Percentiles rank a stretch among this genome's conserved stretches.
Conservation (phyloP, 2,797 vertebrate species). For the Callimico goeldii region DNA sequence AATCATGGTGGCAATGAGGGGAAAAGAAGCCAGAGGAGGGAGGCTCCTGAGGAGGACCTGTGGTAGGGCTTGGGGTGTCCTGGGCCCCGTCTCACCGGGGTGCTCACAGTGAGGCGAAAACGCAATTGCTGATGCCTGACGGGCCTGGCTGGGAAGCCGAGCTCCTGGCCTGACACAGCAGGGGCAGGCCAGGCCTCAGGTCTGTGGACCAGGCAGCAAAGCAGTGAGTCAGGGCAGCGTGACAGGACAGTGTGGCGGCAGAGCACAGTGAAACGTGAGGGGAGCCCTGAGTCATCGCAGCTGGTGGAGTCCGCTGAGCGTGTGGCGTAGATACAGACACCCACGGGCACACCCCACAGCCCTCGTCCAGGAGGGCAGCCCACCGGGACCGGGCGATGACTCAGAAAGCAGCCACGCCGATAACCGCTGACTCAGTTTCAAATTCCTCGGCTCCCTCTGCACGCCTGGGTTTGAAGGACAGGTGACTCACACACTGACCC, state of each 20-base stretch:
- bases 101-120: neutral
- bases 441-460: neutral
- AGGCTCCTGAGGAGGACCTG: neutral
- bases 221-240: conserved; percentile 29
- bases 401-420: conserved; percentile 38
- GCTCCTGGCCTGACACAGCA: neutral
- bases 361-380: neutral
- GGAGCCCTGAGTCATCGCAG: conserved; percentile 51
- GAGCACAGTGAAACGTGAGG: conserved; percentile 50
- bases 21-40: neutral
- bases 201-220: neutral
- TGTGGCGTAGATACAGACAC: conserved; percentile 35
- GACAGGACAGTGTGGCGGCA: neutral
- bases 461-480: conserved; percentile 26
- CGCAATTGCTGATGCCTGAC: rapidly evolving
- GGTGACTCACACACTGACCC: conserved; percentile 62
- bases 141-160: neutral
- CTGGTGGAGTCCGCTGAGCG: neutral
- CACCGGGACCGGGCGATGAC: neutral
- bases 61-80: too few species aligned
- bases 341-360: neutral
- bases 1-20: neutral
- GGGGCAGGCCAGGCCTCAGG: neutral
- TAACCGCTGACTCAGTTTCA: conserved; percentile 56
- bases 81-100: neutral